Base-by-base conservation (phyloP, 2,797 vertebrate species). In the Crypturellus tataupa region DNA sequence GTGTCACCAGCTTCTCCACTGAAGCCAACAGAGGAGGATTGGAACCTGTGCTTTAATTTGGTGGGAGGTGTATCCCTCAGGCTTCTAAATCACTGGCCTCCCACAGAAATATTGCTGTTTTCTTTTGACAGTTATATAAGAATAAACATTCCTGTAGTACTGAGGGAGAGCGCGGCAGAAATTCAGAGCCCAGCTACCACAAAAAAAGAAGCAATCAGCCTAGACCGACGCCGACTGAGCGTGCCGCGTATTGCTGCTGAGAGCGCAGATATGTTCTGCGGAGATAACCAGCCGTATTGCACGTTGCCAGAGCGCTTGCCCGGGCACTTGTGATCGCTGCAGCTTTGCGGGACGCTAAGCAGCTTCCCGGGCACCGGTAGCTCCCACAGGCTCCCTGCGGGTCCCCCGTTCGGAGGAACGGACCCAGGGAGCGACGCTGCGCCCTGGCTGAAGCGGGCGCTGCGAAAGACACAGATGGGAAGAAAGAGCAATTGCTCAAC, bases 61-160 rank as follows among this genome's bases (percentile, higher is more conserved):
- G 46, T 55, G 21, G 21, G 44, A 77, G 9, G 17, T 46, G 19
- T 44, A 65, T 72, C 35, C 35, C 58, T 59, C 80, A 51, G 24
- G 23, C 19, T 68, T 85, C 92, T 91, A 81, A 89, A 79, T 77
- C n/a, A 39, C n/a, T 33, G 21, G 37, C 88, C 85, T 92, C 55
- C 37, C 64, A n/a, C 25, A 75, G 73, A 51, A 83, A 65, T 79
- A 56, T 19, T 85, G 46, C 35, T 73, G 10, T 60, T 86, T 92
- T 94, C 76, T 5, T 85, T 49, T 58, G 23, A 58, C 42, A 29
- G 13, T 39, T 77, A 13, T 5, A 4, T n/a, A 75, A 77, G 42
- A 77, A 90, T 68, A 63, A 85, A 62, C 6, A 75, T 71, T 78
- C 19, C n/a, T 44, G 14, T 24, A 65, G 51, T 23, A 51, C 56